Conservation (phyloP, 2,888 invertebrate species). For the Athetis lepigone region DNA sequence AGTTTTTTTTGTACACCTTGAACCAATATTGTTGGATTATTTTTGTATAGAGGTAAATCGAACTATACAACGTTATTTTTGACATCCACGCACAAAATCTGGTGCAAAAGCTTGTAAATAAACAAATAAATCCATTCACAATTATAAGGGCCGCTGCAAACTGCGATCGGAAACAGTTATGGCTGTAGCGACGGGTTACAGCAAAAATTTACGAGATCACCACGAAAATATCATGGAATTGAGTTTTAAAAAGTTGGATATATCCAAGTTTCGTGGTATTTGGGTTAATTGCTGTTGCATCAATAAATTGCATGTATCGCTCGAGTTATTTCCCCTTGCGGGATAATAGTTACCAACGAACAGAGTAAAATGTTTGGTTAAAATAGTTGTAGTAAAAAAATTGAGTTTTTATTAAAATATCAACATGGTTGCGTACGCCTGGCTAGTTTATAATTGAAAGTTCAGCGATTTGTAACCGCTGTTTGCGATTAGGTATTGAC, state of each 20-base stretch:
- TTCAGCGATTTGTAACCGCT: background rate
- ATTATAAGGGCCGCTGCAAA: constrained; percentile 58
- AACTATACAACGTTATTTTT: no score
- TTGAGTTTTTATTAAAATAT: constrained; percentile 13
- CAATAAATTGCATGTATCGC: constrained; percentile 55
- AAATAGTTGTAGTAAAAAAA: constrained; percentile 18
- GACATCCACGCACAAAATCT: no score
- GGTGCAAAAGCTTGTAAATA: no score
- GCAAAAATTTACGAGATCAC: constrained; percentile 56
- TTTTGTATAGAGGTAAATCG: no score
- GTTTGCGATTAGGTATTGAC: no score
- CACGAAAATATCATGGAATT: constrained; percentile 57
- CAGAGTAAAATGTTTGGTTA: constrained; percentile 18
- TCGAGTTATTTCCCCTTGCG: constrained; percentile 49
- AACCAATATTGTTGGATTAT: no score
- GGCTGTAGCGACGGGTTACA: constrained; percentile 44
- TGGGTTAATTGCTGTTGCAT: constrained; percentile 58
- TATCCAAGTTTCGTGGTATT: constrained; percentile 56
- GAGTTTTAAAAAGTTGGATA: constrained; percentile 49
- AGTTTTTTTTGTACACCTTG: no score
- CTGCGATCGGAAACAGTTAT: constrained; percentile 62
- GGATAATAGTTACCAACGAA: constrained; percentile 23
- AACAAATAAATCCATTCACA: constrained; percentile 56
- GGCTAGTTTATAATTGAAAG: background rate
- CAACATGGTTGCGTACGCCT: constrained; percentile 2